Evolutionary conservation across 2,888 invertebrate species (phyloP).

Genomic region (Sceliomorpha sp.): DNA sequence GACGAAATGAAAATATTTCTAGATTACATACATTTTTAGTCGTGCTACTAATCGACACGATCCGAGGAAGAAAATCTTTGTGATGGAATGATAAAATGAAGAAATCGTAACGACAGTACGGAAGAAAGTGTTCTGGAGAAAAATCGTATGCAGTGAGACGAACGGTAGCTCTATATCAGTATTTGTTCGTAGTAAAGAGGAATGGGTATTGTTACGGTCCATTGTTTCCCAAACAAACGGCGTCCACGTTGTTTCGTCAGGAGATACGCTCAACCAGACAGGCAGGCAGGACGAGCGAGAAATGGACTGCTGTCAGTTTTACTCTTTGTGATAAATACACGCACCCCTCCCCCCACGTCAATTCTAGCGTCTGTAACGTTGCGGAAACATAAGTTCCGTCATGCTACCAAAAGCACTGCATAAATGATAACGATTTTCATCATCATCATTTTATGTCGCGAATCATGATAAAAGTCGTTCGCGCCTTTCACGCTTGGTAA

Average conservation of each 20-base stretch:
- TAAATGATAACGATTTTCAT: conserved; percentile 53
- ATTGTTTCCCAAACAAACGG: conserved; percentile 79
- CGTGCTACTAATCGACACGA: neutral
- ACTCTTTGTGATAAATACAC: conserved; percentile 76
- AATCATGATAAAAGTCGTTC: conserved; percentile 38
- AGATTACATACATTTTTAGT: neutral
- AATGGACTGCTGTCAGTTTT: conserved; percentile 80
- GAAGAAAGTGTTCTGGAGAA: conserved; percentile 55
- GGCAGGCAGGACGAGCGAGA: conserved; percentile 75
- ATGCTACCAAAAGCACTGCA: conserved; percentile 35
- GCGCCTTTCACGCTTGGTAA: no score
- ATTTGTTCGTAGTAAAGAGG: conserved; percentile 61
- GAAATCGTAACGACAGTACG: conserved; percentile 30
- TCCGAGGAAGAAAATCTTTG: conserved; percentile 36
- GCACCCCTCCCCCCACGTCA: conserved; percentile 43
- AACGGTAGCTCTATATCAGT: conserved; percentile 30
- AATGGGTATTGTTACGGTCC: conserved; percentile 77
- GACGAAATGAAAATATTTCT: no score
- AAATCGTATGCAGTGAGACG: conserved; percentile 46
- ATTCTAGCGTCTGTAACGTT: conserved; percentile 52
- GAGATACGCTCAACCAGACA: conserved; percentile 75
- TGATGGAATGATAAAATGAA: conserved; percentile 47
- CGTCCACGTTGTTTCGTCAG: conserved; percentile 79
- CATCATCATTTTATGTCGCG: conserved; percentile 28
- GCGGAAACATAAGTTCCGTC: conserved; percentile 59